These are phyloP conservation scores for Rousettus madagascariensis DNA, from an alignment of 2,797 vertebrate genomes.

Conservation along the genomic window DNA sequence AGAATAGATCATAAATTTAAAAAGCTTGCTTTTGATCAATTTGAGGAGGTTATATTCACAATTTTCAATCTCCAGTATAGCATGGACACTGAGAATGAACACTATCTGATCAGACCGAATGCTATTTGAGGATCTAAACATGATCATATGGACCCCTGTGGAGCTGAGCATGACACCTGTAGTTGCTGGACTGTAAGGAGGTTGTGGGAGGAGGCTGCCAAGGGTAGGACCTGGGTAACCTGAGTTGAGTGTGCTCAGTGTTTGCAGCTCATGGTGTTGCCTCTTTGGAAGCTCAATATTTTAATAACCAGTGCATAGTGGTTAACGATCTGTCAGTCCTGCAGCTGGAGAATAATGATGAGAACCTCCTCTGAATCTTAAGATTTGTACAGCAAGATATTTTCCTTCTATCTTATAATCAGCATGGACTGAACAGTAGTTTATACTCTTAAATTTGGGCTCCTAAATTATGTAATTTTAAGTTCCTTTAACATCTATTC, in stretches of 20 bases:
- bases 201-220: background rate
- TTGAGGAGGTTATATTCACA: background rate
- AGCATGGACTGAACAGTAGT: background rate
- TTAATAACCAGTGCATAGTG: background rate
- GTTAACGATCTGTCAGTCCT: background rate
- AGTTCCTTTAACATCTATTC: background rate
- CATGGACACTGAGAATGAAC: background rate
- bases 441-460: background rate
- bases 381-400: background rate
- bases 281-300: background rate
- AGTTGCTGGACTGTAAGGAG: background rate
- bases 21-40: background rate
- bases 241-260: background rate
- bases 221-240: rapidly evolving
- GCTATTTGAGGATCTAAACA: background rate
- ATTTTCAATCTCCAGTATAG: background rate
- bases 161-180: background rate
- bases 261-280: background rate
- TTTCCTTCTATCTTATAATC: background rate
- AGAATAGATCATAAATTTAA: background rate
- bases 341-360: background rate
- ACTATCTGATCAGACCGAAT: background rate
- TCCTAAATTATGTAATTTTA: background rate
- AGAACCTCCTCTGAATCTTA: background rate
- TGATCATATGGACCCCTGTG: background rate